Percentiles rank a stretch among this genome's conserved stretches.
Conservation (phyloP, 2,888 invertebrate genomes). For the Cheilosia vulpina region DNA sequence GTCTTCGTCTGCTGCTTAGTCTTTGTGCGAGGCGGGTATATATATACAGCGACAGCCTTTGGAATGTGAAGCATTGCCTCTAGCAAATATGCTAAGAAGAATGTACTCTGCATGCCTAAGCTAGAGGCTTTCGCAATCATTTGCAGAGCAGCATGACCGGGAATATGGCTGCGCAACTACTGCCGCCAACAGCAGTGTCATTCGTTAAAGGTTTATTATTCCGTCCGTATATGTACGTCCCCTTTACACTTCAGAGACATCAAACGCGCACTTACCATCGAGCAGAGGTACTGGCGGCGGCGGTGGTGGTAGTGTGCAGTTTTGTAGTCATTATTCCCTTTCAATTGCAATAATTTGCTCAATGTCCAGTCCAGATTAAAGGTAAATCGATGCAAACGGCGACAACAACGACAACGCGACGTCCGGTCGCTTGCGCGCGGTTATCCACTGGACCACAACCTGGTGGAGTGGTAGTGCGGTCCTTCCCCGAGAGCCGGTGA, state of each 20-base stretch:
- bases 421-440: conserved; percentile 45
- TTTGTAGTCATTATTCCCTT: conserved; percentile 73
- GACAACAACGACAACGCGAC: conserved; percentile 61
- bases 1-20: conserved; percentile 9
- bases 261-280: conserved; percentile 31
- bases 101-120: conserved; percentile 63
- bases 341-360: conserved; percentile 75
- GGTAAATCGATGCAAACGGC: conserved; percentile 75
- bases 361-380: conserved; percentile 74
- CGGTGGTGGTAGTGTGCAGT: conserved; percentile 55
- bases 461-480: conserved; percentile 15
- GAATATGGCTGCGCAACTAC: conserved; percentile 18
- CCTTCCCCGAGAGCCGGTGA: conserved; percentile 32
- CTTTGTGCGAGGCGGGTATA: conserved; percentile 3
- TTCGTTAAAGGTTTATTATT: conserved; percentile 73
- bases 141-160: conserved; percentile 13
- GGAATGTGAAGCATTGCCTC: conserved; percentile 66
- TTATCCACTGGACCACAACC: conserved; percentile 48
- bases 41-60: conserved; percentile 8
- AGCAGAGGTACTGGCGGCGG: not conserved
- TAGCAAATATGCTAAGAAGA: conserved; percentile 68
- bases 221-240: conserved; percentile 45
- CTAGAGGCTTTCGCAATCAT: conserved; percentile 35
- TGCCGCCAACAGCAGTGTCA: conserved; percentile 42
- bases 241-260: conserved; percentile 56